Conservation (phyloP, 2,888 invertebrate species). For the Metacarcinus magister region DNA sequence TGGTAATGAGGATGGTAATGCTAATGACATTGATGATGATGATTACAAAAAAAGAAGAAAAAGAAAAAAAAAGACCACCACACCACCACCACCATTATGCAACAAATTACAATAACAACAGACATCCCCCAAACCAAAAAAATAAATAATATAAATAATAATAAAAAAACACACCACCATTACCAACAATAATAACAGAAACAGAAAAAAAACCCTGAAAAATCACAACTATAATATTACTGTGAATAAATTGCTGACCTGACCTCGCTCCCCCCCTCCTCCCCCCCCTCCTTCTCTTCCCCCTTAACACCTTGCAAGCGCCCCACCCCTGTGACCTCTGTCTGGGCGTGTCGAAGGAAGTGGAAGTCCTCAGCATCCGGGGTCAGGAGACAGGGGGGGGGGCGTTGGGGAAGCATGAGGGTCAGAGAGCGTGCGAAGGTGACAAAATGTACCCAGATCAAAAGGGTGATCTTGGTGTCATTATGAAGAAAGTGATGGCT, state of each 20-base stretch:
- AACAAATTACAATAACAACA: not conserved
- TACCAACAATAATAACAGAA: not conserved
- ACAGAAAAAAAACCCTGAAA: no score
- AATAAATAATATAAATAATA: not conserved
- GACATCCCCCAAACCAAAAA: not conserved
- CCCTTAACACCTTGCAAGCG: not conserved
- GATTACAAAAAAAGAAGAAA: not conserved
- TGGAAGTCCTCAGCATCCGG: not conserved
- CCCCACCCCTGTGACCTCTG: not conserved
- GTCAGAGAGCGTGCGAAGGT: constrained; percentile 5
- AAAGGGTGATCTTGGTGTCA: not conserved
- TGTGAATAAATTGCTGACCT: not conserved
- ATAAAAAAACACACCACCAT: not conserved
- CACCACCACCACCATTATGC: constrained; percentile 13
- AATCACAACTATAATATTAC: not conserved
- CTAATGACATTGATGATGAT: not conserved
- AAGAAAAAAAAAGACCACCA: not conserved
- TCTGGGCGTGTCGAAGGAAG: not conserved
- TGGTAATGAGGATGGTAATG: not conserved
- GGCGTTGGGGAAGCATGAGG: not conserved
- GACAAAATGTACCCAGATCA: constrained; percentile 6
- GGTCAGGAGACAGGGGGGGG: not conserved
- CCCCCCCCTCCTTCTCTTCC: not conserved
- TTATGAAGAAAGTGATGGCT: not conserved
- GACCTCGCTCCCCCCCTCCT: not conserved